phyloP scores from a whole-genome alignment of 1,140 invertebrate species.

The Drosophila gunungcola region DNA sequence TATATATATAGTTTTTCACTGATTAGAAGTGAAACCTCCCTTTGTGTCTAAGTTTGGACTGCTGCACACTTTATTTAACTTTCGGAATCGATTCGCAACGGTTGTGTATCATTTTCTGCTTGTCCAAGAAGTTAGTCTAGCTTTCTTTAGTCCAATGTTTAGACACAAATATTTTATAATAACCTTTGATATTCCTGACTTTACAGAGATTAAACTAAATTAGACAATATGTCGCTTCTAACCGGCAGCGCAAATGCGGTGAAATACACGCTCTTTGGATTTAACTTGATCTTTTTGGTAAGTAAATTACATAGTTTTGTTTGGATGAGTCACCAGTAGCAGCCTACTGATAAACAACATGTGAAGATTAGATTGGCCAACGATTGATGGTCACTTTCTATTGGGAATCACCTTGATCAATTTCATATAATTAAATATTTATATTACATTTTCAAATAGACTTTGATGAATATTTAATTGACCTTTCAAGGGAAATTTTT shows the following conservation, averaged over 20 bases:
- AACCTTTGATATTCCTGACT: neutral
- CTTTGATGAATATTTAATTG: too few species aligned
- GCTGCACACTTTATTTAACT: constrained; percentile 39
- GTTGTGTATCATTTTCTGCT: constrained; percentile 37
- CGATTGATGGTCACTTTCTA: neutral
- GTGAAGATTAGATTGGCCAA: constrained; percentile 12
- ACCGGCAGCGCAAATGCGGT: constrained; percentile 86
- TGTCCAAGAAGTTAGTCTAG: constrained; percentile 5
- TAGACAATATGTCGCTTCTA: constrained; percentile 73
- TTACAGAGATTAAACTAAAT: constrained; percentile 11
- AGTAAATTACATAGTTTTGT: constrained; percentile 73
- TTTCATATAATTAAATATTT: neutral
- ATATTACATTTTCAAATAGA: too few species aligned
- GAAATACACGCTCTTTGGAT: constrained; percentile 88
- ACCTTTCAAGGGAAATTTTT: too few species aligned
- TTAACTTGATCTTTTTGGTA: constrained; percentile 89
- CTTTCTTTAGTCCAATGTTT: neutral
- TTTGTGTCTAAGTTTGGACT: constrained; percentile 19
- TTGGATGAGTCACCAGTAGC: constrained; percentile 29
- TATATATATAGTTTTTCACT: constrained; percentile 15
- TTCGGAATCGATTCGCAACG: constrained; percentile 36
- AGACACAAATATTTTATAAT: neutral
- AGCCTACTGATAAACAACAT: neutral
- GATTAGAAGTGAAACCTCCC: constrained; percentile 58
- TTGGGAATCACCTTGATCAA: constrained; percentile 4